Evolutionary conservation across 2,113 vertebrate genomes (phyloP), one percentile per base, ranked within the genome.

Genomic region (Barnardius zonarius): DNA sequence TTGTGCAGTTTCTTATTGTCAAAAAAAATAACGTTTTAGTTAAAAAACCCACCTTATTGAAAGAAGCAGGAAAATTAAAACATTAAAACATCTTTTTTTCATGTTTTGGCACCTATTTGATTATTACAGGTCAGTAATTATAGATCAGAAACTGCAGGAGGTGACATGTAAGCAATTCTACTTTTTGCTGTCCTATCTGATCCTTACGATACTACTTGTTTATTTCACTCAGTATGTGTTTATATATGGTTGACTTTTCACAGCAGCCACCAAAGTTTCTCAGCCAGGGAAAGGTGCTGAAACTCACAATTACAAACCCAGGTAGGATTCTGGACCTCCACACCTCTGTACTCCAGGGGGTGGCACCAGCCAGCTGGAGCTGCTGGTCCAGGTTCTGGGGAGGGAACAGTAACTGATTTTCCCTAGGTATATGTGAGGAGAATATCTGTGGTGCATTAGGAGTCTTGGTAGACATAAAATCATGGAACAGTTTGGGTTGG

Each of bases 21-120:
- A 61, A 72, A 64, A 64, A 72, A 48, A 3, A 6, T 11, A 48
- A 44, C n/a, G 23, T 78, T 66, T 63, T 55, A 74, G 5, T 19
- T 11, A 20, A 27, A 46, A n/a, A 1, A 0, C 0, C 2, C 14
- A 18, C 13, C 25, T 67, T 72, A 33, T 9, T 68, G 31, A 61
- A 24, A 83, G 16, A 68, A 89, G 5, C 11, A 62, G 57, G 35
- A n/a, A 48, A 76, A 51, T 7, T 22, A 35, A 72, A 85, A 35
- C 20, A 54, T 19, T 3, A 75, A 76, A 73, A 33, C 13, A 31
- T 77, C 13, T 72, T 64, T 7, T 54, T 84, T 62, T 49, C 41
- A 43, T 43, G 41, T 43, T 75, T 76, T 52, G 59, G 18, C 15
- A 43, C 5, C 15, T 54, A 5, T 24, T 90, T 88, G 24, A 23